Evolutionary conservation across 1,140 invertebrate genomes (phyloP), one percentile per base, ranked within the genome.

Genomic region (Zaprionus capensis): DNA sequence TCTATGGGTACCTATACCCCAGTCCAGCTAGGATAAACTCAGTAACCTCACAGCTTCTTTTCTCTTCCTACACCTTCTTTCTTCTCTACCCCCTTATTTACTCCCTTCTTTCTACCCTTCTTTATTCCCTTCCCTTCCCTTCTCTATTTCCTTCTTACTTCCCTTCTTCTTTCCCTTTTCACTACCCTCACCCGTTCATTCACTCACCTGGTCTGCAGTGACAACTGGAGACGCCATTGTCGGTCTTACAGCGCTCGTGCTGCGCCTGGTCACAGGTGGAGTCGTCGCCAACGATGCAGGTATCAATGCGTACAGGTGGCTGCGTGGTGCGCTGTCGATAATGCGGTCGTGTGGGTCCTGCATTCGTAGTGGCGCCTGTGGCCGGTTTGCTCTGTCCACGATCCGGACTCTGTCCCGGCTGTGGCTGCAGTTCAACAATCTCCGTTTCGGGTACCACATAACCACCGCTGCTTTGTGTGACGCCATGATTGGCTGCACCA

Each of bases 201-300:
- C 67, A 72, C 66, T 91, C 78, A 95, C 94, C 95, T 68, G 97
- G 96, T 70, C 97, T 94, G 90, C 98, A 99, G 73, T 97, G 96
- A 90, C 98, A 99, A 62, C 97, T 97, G 11, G 97, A 98, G n/a
- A 98, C 97, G 5, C 97, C 97, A 71, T 95, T 95, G 93, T 98
- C 97, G 0, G 97, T 98, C 70, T 96, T 95, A 91, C 98, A 99
- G 55, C 95, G 95, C 88, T 98, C 98, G 85, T 98, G 96, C 91
- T 98, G 96, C 24, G 96, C 96, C 55, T 95, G 94, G 84, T 98
- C 97, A 82, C 98, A 99, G 0, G 98, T 98, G n/a, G 96, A 96
- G 78, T 98, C 97, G 78, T 99, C 97, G 2, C 97, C 98, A 1
- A 98, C 97, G 26, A 98, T 98, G 82, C 98, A 99, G 11, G 98